phyloP scores from a whole-genome alignment of 1,140 invertebrate genomes.

The Whitmania pigra region DNA sequence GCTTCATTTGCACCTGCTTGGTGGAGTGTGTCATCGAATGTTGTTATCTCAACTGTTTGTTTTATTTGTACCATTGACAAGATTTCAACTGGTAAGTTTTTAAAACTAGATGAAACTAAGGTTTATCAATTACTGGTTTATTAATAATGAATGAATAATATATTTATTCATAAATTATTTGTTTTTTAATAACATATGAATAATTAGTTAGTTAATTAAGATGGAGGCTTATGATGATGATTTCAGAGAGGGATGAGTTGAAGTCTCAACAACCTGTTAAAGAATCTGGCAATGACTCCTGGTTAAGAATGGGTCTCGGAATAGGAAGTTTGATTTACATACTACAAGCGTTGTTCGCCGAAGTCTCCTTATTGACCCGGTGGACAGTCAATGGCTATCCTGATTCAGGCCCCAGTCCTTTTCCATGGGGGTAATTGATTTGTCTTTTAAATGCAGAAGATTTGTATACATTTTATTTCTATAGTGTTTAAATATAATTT shows the following conservation, averaged over 20 bases:
- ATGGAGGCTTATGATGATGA: constrained; percentile 15
- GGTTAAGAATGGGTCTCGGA: constrained; percentile 32
- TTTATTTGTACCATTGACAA: constrained; percentile 33
- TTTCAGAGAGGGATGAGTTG: too few relatives aligned
- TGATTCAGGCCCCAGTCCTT: constrained; percentile 34
- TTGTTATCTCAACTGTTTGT: constrained; percentile 33
- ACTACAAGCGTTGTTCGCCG: constrained; percentile 38
- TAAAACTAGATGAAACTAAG: background rate
- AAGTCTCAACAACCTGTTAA: background rate
- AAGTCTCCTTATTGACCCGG: constrained; percentile 36
- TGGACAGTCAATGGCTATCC: constrained; percentile 39
- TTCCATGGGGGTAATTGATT: constrained; percentile 35
- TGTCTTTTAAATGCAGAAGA: background rate
- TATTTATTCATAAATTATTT: too few relatives aligned
- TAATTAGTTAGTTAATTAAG: background rate
- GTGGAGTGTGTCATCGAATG: constrained; percentile 34
- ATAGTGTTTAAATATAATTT: too few relatives aligned
- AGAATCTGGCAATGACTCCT: constrained; percentile 20
- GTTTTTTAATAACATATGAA: too few relatives aligned
- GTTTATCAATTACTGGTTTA: too few relatives aligned
- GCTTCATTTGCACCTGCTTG: constrained; percentile 38
- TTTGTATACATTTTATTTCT: too few relatives aligned
- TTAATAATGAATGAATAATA: too few relatives aligned
- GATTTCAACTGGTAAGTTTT: constrained; percentile 33
- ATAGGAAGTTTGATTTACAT: constrained; percentile 39